Evolutionary conservation across 2,797 vertebrate genomes (phyloP), one percentile per base, ranked within the genome.

Genomic region (Typhlichthys subterraneus): DNA sequence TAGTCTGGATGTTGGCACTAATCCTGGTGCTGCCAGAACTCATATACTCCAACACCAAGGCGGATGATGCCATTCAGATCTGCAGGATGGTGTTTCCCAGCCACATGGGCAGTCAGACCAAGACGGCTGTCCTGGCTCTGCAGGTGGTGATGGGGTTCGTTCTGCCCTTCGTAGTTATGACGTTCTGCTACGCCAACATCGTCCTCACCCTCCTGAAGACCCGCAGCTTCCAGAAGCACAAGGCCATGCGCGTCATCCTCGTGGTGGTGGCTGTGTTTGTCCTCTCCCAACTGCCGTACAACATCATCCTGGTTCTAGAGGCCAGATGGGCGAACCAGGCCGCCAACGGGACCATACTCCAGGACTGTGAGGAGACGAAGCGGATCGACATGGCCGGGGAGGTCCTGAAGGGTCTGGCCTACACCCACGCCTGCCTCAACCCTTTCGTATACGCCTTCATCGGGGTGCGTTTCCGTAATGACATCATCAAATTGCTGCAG

Each of bases 391-490:
- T 89, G 0, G 70, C 54, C 1, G 75, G 87, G 9, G 93, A 96
- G 83, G 79, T 95, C 59, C 88, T 95, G 50, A 94, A 94, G 77
- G 87, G 88, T 19, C 49, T 96, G 0, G 95, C 96, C 45, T 97
- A 96, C 76, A 61, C 89, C 56, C 96, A 97, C 70, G 93, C 94
- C 65, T 96, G 95, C 81, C 89, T 97, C 70, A 97, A 97, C 75
- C 96, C 96, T 0, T 85, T 96, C 62, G 91, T 98, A 56, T 97
- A 96, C 0, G 94, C 88, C 15, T 97, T 98, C 0, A 91, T 95
- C 1, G 96, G 96, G 0, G 86, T 90, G 10, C 89, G 93, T 0
- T 97, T 96, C 83, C 90, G 93, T 53, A 85, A 14, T 0, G 95
- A 94, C 0, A 50, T 97, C 5, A 0, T 76, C 9, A 88, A 65